Evolutionary conservation across 2,113 vertebrate species (phyloP).

Genomic region (Oryzias woworae): DNA sequence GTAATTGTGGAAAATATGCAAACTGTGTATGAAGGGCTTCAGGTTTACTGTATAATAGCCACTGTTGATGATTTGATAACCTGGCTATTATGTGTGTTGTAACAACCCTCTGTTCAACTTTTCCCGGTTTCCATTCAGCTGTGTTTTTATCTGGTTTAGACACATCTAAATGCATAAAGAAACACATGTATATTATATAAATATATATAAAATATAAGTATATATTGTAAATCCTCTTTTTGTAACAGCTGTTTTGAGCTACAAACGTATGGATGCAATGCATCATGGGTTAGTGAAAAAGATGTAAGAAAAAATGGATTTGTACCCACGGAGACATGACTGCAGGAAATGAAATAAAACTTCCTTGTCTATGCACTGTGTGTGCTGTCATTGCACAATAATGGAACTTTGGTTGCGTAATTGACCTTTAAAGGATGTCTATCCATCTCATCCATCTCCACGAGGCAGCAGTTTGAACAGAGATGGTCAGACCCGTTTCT

Average conservation of each 20-base stretch:
- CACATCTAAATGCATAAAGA: conserved; percentile 70
- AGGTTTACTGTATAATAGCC: conserved; percentile 65
- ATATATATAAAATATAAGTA: conserved; percentile 75
- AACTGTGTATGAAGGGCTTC: conserved; percentile 77
- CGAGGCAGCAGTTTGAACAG: no score
- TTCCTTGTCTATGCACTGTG: conserved; percentile 84
- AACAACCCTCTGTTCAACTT: conserved; percentile 61
- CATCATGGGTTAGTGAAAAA: conserved; percentile 80
- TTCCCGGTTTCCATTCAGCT: conserved; percentile 53
- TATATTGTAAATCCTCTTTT: conserved; percentile 80
- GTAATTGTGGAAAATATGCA: conserved; percentile 74
- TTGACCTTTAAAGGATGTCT: no score
- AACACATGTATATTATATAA: conserved; percentile 75
- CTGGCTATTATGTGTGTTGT: conserved; percentile 59
- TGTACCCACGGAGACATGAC: conserved; percentile 77
- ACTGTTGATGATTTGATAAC: conserved; percentile 57
- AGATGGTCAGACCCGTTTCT: no score
- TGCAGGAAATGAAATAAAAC: conserved; percentile 79
- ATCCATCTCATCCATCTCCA: no score
- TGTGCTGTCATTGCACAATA: conserved; percentile 54
- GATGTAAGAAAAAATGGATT: conserved; percentile 73
- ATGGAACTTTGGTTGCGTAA: no score
- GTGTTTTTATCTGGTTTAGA: conserved; percentile 54
- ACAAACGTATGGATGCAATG: conserved; percentile 83
- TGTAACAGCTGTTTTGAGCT: conserved; percentile 82